Conservation (phyloP, 2,797 vertebrate genomes). For the Gymnoscopelus braueri region DNA sequence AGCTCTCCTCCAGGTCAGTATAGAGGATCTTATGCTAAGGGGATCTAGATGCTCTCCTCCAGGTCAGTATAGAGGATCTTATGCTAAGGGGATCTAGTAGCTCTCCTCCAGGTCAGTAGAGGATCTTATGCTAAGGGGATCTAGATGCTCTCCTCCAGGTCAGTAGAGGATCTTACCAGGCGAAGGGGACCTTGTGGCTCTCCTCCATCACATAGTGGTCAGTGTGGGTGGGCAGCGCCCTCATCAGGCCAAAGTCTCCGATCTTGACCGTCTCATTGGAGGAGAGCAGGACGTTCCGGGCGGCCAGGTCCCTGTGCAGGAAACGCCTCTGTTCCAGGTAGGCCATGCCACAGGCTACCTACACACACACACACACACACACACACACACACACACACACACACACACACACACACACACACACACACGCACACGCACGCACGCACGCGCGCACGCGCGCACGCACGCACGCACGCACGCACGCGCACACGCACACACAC, state of each 20-base stretch:
- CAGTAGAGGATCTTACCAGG: constrained; percentile 82
- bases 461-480: background rate
- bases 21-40: too few species aligned
- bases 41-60: background rate
- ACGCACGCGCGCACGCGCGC: background rate
- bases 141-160: background rate
- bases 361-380: constrained; percentile 53
- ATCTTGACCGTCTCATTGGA: constrained; percentile 95
- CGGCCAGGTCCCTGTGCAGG: constrained; percentile 95
- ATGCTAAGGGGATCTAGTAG: constrained; percentile 48
- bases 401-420: constrained; percentile 2
- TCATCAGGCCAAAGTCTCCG: constrained; percentile 96
- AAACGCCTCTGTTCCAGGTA: constrained; percentile 96
- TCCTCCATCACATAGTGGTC: constrained; percentile 99
- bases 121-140: too few species aligned
- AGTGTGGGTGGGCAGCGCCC: constrained; percentile 93
- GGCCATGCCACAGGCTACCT: constrained; percentile 96
- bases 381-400: constrained; percentile 9
- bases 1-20: constrained; percentile 80
- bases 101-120: too few species aligned
- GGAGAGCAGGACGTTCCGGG: constrained; percentile 94
- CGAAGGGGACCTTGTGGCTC: constrained; percentile 97
- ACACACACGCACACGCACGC: background rate
- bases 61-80: constrained; percentile 24
- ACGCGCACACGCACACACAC: too few species aligned